Base-by-base conservation (phyloP, 2,113 vertebrate genomes). In the Hippopotamus amphibius region DNA sequence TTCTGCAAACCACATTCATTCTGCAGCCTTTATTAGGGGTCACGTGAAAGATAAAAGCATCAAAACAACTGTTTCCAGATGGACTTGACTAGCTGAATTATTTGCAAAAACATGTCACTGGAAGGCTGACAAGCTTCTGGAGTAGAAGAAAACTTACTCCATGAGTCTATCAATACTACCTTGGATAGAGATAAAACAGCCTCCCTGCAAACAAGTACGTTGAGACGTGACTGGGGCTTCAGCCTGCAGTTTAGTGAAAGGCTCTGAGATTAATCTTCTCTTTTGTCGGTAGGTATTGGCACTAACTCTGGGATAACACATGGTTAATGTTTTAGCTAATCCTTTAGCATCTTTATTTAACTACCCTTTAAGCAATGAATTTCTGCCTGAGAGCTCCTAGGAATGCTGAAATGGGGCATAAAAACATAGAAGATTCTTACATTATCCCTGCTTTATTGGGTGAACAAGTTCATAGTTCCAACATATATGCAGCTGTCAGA, bases 21-120 rank as follows among this genome's bases (percentile, higher is more conserved):
- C 96, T 96, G 92, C 12, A 88, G 84, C 61, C 81, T 95, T 97
- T 96, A 88, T 53, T 71, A 94, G 30, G 76, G 84, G 74, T 95
- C 96, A 97, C 8, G 59, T 86, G 88, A 97, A 97, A 98, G 69
- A 92, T 88, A 96, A 61, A 96, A 74, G 89, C 76, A 97, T 93
- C 90, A 82, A 96, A 97, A 97, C 93, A 98, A 98, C 77, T 50
- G 6, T 57, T 98, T 98, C 96, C 98, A 98, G 90, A 97, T 98
- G 97, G 94, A 57, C 77, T 68, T 66, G 90, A 96, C 69, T 84
- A 61, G 84, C 81, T 82, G 88, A 94, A 88, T 97, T 96, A 97
- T 86, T 94, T 88, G 71, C 97, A 97, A 96, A 98, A 96, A 92
- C 95, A 96, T 86, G 76, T 96, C 95, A 95, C 41, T 98, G 94